These are phyloP conservation scores for Macrosteles quadrilineatus DNA, from an alignment of 1,140 invertebrate species.

Conservation along the genomic window DNA sequence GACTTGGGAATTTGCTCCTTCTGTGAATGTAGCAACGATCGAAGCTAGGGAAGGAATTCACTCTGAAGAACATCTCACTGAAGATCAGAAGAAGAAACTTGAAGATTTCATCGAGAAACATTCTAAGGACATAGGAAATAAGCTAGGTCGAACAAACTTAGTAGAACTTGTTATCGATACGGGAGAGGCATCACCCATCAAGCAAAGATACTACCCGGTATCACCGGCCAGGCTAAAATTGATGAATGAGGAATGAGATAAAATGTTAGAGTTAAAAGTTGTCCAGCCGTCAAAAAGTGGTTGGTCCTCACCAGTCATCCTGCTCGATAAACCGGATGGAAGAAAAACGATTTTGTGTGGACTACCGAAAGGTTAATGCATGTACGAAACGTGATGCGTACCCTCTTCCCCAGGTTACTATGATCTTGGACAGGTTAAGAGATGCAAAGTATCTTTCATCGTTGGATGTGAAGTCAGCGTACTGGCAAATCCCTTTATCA, in stretches of 20 bases:
- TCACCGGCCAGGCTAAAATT: background rate
- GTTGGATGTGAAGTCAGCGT: background rate
- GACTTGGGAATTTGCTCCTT: background rate
- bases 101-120: background rate
- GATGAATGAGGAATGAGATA: background rate
- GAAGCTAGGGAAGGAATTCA: background rate
- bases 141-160: background rate
- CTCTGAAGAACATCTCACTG: background rate
- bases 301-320: too few species aligned
- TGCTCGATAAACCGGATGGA: background rate
- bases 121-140: background rate
- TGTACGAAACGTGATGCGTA: background rate
- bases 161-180: background rate
- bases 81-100: background rate
- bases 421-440: background rate
- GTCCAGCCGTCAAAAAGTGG: too few species aligned
- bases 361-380: background rate
- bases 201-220: background rate
- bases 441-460: background rate
- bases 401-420: background rate
- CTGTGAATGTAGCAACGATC: background rate
- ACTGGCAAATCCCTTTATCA: background rate
- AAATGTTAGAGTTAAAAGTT: background rate
- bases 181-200: background rate
- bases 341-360: background rate